Evolutionary conservation across 2,797 vertebrate species (phyloP).

Genomic region (Nannoperca australis): DNA sequence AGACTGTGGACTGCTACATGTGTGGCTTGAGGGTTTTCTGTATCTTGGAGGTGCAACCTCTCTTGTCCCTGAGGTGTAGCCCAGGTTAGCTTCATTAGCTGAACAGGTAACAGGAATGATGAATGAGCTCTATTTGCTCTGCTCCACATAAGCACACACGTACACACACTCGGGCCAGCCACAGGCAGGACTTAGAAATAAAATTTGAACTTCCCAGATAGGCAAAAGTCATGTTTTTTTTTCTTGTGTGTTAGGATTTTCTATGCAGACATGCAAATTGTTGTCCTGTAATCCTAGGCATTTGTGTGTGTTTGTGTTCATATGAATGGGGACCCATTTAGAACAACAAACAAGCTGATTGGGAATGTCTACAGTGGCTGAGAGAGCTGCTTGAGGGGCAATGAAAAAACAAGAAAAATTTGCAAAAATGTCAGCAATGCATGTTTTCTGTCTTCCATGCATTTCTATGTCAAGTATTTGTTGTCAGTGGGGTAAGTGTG

Average conservation of each 20-base stretch:
- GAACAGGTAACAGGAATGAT: conserved; percentile 62
- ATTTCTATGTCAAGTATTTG: not conserved
- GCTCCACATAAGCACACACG: conserved; percentile 15
- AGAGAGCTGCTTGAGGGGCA: too few species aligned
- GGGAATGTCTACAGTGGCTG: not conserved
- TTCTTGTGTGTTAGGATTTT: not conserved
- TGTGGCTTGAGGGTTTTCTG: conserved; percentile 9
- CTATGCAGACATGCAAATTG: not conserved
- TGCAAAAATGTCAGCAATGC: not conserved
- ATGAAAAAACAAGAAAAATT: not conserved
- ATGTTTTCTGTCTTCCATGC: not conserved
- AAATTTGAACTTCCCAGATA: conserved; percentile 14
- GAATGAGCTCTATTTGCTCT: conserved; percentile 54
- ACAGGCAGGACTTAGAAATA: conserved; percentile 18
- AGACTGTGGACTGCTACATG: conserved; percentile 2
- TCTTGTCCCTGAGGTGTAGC: conserved; percentile 41
- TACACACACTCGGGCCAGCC: not conserved
- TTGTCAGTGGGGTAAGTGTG: not conserved
- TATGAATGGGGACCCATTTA: not conserved
- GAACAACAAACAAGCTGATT: not conserved
- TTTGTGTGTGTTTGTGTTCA: not conserved
- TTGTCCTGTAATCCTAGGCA: not conserved
- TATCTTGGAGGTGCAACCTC: conserved; percentile 23
- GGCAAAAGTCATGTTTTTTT: not conserved
- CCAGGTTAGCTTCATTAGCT: conserved; percentile 60